These are phyloP conservation scores for Polia nebulosa DNA, from an alignment of 2,888 invertebrate species.

Conservation along the genomic window DNA sequence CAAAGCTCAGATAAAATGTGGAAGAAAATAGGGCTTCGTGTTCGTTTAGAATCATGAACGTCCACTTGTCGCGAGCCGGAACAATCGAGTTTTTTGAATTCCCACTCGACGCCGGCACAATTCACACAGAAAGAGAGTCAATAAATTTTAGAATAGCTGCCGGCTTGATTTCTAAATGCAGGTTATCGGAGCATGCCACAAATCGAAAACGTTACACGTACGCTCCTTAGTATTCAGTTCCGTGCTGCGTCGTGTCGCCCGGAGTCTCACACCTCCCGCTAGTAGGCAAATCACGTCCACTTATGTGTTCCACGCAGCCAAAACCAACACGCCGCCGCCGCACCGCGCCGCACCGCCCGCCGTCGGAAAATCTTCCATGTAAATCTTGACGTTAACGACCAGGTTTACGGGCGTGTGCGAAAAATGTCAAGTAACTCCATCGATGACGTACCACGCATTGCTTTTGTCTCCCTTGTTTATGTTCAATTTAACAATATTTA, in stretches of 20 bases:
- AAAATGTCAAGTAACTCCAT: slow-evolving; percentile 79
- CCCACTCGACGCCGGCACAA: slow-evolving; percentile 75
- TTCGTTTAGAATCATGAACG: slow-evolving; percentile 77
- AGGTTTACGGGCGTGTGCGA: slow-evolving; percentile 86
- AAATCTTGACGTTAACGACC: slow-evolving; percentile 90
- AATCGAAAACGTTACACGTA: slow-evolving; percentile 87
- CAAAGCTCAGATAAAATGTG: slow-evolving; percentile 47
- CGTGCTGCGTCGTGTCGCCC: slow-evolving; percentile 81
- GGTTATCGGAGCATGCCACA: slow-evolving; percentile 90
- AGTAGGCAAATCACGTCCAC: slow-evolving; percentile 89
- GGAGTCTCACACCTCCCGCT: slow-evolving; percentile 83
- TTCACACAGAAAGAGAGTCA: slow-evolving; percentile 85
- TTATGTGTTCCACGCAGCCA: slow-evolving; percentile 89
- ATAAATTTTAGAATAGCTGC: slow-evolving; percentile 87
- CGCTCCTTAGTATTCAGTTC: slow-evolving; percentile 88
- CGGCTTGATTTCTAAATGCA: slow-evolving; percentile 90
- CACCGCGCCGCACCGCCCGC: slow-evolving; percentile 80
- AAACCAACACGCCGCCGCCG: slow-evolving; percentile 84
- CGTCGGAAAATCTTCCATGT: slow-evolving; percentile 89
- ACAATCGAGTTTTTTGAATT: slow-evolving; percentile 77
- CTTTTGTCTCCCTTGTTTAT: slow-evolving; percentile 50
- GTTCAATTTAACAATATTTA: slow-evolving; percentile 37
- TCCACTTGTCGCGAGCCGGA: slow-evolving; percentile 73
- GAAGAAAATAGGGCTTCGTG: slow-evolving; percentile 48
- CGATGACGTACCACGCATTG: slow-evolving; percentile 61